Evolutionary conservation across 2,888 invertebrate genomes (phyloP).

Genomic region (Ditula angustiorana): DNA sequence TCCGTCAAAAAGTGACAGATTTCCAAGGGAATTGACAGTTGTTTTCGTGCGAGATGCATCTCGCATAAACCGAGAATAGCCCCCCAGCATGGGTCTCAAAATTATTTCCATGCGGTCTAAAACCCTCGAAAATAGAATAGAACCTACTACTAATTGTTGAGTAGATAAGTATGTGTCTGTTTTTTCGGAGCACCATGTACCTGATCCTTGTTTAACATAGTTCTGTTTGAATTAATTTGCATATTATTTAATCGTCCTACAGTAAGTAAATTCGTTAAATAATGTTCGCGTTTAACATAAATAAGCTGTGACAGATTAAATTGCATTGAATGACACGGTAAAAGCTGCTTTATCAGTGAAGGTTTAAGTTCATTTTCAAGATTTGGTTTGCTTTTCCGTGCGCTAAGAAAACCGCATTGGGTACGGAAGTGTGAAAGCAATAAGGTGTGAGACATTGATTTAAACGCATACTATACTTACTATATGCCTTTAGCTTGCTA

Average conservation of each 20-base stretch:
- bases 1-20: too few relatives aligned
- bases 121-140: too few relatives aligned
- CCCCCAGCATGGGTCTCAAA: too few relatives aligned
- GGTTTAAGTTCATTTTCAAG: background rate
- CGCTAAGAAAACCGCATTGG: slow-evolving; percentile 6
- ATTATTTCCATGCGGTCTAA: too few relatives aligned
- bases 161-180: background rate
- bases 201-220: background rate
- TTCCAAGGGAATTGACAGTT: too few relatives aligned
- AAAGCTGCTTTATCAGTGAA: background rate
- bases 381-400: background rate
- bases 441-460: slow-evolving; percentile 39
- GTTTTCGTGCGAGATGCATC: too few relatives aligned
- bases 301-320: slow-evolving; percentile 18
- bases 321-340: background rate
- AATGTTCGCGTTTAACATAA: slow-evolving; percentile 20
- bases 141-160: too few relatives aligned
- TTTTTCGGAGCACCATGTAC: slow-evolving; percentile 4
- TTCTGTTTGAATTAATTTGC: background rate
- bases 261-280: slow-evolving; percentile 19
- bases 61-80: too few relatives aligned
- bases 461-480: slow-evolving; percentile 7
- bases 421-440: slow-evolving; percentile 42
- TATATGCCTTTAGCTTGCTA: background rate
- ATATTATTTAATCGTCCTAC: slow-evolving; percentile 10